Percentiles rank a stretch among this genome's conserved stretches.
Conservation (phyloP, 2,888 invertebrate genomes). For the Orthonychiurus folsomi region DNA sequence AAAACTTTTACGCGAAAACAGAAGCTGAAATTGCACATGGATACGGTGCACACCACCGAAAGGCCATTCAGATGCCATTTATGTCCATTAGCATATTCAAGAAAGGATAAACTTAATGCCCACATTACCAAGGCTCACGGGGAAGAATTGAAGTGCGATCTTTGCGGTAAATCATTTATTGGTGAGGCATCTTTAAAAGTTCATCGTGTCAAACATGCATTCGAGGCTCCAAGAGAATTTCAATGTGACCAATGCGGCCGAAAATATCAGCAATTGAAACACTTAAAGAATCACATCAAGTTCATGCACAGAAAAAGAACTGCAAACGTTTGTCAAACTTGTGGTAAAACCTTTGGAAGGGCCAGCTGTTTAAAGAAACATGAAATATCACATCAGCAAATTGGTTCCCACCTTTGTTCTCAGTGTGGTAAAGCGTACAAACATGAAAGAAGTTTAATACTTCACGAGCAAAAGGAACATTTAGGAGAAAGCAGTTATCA, state of each 20-base stretch:
- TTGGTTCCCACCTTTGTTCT: conserved; percentile 6
- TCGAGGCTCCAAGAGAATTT: conserved; percentile 5
- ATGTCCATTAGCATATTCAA: background rate
- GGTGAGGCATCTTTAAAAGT: conserved; percentile 1
- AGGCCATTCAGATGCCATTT: background rate
- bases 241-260: background rate
- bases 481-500: conserved; percentile 4
- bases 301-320: conserved; percentile 9
- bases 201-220: conserved; percentile 8
- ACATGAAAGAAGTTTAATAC: conserved; percentile 3
- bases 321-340: conserved; percentile 8
- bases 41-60: background rate
- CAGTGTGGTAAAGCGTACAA: conserved; percentile 11
- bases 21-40: background rate
- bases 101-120: conserved; percentile 5
- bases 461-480: conserved; percentile 10
- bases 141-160: conserved; percentile 5
- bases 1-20: background rate
- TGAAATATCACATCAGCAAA: background rate
- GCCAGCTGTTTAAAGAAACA: conserved; percentile 4
- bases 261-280: conserved; percentile 10
- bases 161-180: conserved; percentile 7
- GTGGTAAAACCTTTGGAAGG: conserved; percentile 8
- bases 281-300: conserved; percentile 10
- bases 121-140: conserved; percentile 6